Evolutionary conservation across 2,113 vertebrate genomes (phyloP), one percentile per base, ranked within the genome.

Genomic region (Mastomys coucha): DNA sequence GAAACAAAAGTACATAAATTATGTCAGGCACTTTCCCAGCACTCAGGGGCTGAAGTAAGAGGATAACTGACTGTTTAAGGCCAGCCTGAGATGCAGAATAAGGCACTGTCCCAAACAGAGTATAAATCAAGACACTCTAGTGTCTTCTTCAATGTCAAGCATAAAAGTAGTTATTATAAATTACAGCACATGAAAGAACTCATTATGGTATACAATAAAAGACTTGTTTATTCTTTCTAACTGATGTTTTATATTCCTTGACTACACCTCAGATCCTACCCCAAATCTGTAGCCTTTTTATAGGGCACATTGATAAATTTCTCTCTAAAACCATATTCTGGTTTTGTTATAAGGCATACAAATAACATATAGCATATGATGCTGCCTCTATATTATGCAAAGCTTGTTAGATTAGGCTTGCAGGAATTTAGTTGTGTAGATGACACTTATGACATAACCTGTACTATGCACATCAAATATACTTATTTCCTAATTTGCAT

Each of bases 281-380:
- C 5, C 16, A 58, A 84, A 2, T 45, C 1, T 24, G 8, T 5
- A 51, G 24, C 1, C 85, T 75, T 28, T 88, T 85, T 93, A 76
- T 58, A 77, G 2, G n/a, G 28, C n/a, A 51, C 36, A 17, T 36
- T 85, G 20, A 24, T 81, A 17, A 45, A 42, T 91, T 87, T 96
- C 36, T 92, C 20, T 73, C 51, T 78, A 78, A n/a, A 89, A 9
- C 78, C 56, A 80, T 93, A 70, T 88, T 85, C 84, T 88, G n/a
- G 8, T 95, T 97, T 82, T 90, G 67, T 88, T 91, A 24, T n/a
- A 80, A 63, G 73, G 49, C 20, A 78, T 84, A 72, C 1, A 88
- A 13, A 33, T 78, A 6, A 84, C 70, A 24, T 33, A 14, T 1
- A 85, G 31, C 67, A 33, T 86, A 19, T 91, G 60, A 31, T 75